phyloP scores from a whole-genome alignment of 2,797 vertebrate species.

The Crax fasciolata region DNA sequence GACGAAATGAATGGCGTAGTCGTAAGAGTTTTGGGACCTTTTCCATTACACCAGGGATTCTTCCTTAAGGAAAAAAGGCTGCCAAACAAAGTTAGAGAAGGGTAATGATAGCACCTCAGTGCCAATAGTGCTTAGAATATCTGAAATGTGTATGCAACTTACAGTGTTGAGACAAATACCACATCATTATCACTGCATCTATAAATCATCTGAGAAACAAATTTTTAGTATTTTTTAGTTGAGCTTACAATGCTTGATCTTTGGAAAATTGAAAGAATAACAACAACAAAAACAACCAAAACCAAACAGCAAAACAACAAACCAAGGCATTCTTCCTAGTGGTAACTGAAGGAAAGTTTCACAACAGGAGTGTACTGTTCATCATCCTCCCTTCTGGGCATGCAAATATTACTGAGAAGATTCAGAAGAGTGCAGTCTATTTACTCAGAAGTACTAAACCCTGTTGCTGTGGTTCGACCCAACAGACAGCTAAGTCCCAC shows the following conservation, averaged over 20 bases:
- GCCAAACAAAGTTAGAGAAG: not conserved
- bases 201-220: not conserved
- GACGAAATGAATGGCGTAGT: no score
- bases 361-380: not conserved
- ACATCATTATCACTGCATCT: rapidly evolving
- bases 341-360: not conserved
- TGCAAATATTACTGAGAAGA: constrained; percentile 1
- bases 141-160: not conserved
- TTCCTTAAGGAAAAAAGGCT: no score
- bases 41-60: no score
- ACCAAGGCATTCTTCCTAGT: not conserved
- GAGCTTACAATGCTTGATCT: constrained; percentile 7
- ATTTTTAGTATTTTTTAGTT: not conserved
- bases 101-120: not conserved
- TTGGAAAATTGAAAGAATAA: constrained; percentile 30
- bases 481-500: no score
- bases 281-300: not conserved
- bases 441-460: not conserved
- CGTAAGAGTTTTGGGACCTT: no score
- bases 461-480: not conserved
- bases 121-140: not conserved
- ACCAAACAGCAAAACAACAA: not conserved
- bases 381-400: not conserved
- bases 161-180: not conserved
- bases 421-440: not conserved